These are phyloP conservation scores for Julus scanicus DNA, from an alignment of 2,888 invertebrate genomes.

Conservation along the genomic window DNA sequence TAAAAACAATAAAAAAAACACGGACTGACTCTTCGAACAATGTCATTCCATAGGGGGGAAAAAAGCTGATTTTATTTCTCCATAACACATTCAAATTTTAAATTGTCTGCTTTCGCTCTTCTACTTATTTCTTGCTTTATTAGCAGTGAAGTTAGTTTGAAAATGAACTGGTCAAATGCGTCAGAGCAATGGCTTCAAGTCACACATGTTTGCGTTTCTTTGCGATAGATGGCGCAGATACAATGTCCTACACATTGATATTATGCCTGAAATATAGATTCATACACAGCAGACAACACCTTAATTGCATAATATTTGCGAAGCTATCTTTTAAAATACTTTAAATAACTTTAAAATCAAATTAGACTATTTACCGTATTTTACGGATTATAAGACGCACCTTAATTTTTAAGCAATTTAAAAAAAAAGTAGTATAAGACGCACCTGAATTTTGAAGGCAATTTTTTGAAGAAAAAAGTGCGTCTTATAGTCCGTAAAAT, in stretches of 20 bases:
- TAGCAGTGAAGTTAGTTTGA: neutral
- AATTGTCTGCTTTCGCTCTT: neutral
- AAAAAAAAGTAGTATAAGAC: no score
- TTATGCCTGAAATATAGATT: neutral
- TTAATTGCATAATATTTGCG: no score
- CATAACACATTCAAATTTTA: constrained; percentile 28
- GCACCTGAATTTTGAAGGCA: no score
- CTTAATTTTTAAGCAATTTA: no score
- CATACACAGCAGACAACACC: neutral
- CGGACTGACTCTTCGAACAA: neutral
- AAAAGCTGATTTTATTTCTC: constrained; percentile 26
- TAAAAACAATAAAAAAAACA: constrained; percentile 44
- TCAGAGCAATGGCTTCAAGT: neutral
- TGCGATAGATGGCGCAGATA: neutral
- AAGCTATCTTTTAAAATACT: no score
- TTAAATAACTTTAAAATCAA: no score
- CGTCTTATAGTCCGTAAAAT: no score
- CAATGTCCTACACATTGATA: neutral
- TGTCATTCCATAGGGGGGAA: constrained; percentile 27
- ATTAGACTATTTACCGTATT: no score
- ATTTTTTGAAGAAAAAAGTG: no score
- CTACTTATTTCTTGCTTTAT: neutral
- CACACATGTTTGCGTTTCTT: neutral
- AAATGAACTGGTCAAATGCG: neutral
- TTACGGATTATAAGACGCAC: no score